Conservation (phyloP, 1,140 invertebrate species). For the Hypothenemus hampei region DNA sequence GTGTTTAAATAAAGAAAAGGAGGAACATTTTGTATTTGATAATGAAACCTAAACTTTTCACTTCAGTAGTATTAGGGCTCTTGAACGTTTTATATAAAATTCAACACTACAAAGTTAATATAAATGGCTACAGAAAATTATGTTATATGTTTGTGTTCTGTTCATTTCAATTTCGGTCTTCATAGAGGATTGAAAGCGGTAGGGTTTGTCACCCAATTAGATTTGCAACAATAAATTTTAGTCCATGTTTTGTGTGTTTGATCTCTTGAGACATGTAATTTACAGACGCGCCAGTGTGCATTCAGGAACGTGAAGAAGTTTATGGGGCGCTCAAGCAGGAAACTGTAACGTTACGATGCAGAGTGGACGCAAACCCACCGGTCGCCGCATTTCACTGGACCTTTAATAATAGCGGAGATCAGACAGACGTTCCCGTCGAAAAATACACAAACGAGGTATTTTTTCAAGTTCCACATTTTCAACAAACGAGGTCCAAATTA, state of each 20-base stretch:
- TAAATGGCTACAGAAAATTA: too few relatives aligned
- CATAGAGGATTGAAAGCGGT: too few relatives aligned
- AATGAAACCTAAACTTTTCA: constrained; percentile 21
- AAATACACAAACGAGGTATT: constrained; percentile 55
- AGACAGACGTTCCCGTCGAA: constrained; percentile 66
- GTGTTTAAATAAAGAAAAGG: constrained; percentile 21
- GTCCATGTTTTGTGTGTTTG: too few relatives aligned
- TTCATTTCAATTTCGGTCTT: too few relatives aligned
- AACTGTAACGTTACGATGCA: constrained; percentile 73
- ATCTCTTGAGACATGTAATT: constrained; percentile 10
- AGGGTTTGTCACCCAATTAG: too few relatives aligned
- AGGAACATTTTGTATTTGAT: constrained; percentile 25
- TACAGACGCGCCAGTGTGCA: constrained; percentile 76
- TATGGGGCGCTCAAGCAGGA: constrained; percentile 81
- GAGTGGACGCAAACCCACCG: constrained; percentile 80
- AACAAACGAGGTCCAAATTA: too few relatives aligned
- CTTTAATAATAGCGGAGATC: constrained; percentile 81
- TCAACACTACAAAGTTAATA: too few relatives aligned
- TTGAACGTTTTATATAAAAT: too few relatives aligned
- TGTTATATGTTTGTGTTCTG: too few relatives aligned
- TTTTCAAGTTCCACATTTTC: too few relatives aligned
- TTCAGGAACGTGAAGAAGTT: constrained; percentile 67
- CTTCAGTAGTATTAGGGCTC: too few relatives aligned
- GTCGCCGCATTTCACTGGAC: constrained; percentile 79
- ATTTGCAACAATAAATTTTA: too few relatives aligned